Evolutionary conservation across 92 coral and sea anemone species (phyloP).

Genomic region (Blastomussa wellsi): DNA sequence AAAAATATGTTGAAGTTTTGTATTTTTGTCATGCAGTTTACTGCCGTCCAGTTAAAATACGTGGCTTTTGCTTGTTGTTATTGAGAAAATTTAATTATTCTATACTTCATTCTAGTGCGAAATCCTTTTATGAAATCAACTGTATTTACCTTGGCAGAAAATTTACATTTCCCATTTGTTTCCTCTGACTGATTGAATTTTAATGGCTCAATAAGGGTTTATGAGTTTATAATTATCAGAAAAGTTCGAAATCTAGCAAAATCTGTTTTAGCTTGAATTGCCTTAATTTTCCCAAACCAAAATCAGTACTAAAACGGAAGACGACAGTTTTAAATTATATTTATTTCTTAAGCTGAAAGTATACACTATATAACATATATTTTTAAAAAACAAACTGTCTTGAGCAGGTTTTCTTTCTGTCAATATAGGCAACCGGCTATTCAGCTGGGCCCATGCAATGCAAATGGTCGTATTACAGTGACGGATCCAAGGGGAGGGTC

Average conservation of each 20-base stretch:
- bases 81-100: slow-evolving; percentile 3
- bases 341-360: slow-evolving; percentile 14
- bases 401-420: background rate
- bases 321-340: background rate
- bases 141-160: slow-evolving; percentile 3
- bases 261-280: background rate
- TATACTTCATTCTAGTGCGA: no score
- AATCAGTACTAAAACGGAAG: background rate
- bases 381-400: background rate
- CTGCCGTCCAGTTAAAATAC: background rate
- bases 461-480: no score
- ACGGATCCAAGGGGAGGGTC: no score
- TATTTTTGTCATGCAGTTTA: background rate
- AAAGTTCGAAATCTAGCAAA: no score
- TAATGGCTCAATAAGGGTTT: background rate
- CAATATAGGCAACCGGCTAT: no score
- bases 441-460: no score
- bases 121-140: background rate
- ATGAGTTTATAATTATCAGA: no score
- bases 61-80: background rate
- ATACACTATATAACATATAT: background rate
- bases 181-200: background rate
- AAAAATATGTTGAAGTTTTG: background rate
- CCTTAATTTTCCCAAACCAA: background rate
- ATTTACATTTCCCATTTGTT: background rate